Base-by-base conservation (phyloP, 2,113 vertebrate species). In the Tenrec ecaudatus region DNA sequence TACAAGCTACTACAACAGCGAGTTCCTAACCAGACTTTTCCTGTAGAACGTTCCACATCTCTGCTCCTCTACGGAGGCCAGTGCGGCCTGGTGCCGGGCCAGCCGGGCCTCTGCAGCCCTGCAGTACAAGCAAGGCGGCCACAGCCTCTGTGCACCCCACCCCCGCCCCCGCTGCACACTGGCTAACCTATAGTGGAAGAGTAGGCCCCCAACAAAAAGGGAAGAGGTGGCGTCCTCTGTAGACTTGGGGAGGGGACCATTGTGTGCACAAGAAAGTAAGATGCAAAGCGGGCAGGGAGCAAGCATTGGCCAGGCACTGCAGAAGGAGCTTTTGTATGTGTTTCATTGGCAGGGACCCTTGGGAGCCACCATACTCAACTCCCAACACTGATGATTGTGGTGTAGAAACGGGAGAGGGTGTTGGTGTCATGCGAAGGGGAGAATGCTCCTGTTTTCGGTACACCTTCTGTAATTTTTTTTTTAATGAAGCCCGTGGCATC, bases 161-260 rank as follows among this genome's bases (percentile, higher is more conserved):
- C 40, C 40, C 7, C 7, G 40, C 40, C 40, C 40, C 40, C 40
- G 3, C 1, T 16, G 16, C 71, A 69, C 68, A 31, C 1, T 7
- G 3, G 57, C 23, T 43, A 25, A 36, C 0, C 3, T 29, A 43
- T 22, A 33, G 6, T 25, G 60, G 58, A 77, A 78, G 27, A 36
- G 9, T 40, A 60, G 4, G 19, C 77, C 82, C 11, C 62, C 57
- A 15, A 0, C 0, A 47, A 83, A 9, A 57, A 80, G 47, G 60
- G 58, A 40, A 0, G 4, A 66, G 16, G 33, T 22, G 11, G 17
- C 0, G 0, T 53, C 53, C 9, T 0, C 1, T 62, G 4, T 4
- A 31, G 76, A n/a, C 57, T 80, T 31, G 57, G 76, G 43, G 58
- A 47, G 77, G 77, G 90, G 43, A 25, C 25, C 14, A 11, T 3